Evolutionary conservation across 2,113 vertebrate genomes (phyloP).

Genomic region (Riparia riparia): DNA sequence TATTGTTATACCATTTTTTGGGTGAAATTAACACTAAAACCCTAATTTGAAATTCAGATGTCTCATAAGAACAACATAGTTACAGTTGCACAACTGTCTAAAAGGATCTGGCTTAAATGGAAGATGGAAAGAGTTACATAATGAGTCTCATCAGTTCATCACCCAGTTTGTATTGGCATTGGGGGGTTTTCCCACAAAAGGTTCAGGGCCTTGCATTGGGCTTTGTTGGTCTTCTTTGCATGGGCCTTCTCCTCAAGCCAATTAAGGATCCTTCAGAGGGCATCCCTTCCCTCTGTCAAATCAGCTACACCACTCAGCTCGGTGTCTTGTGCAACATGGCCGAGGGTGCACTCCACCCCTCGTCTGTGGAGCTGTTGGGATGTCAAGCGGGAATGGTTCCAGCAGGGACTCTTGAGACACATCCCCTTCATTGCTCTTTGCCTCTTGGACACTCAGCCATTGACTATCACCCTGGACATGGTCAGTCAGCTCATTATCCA

Average conservation of each 20-base stretch:
- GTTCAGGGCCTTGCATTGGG: background rate
- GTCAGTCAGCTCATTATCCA: background rate
- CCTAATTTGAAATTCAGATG: background rate
- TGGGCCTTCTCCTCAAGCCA: background rate
- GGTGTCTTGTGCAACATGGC: background rate
- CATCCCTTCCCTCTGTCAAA: background rate
- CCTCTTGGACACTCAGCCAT: background rate
- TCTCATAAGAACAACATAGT: background rate
- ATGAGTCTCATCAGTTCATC: background rate
- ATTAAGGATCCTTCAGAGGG: background rate
- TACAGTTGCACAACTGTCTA: background rate
- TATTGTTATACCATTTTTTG: background rate
- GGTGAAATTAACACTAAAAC: background rate
- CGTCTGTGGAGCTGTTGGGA: background rate
- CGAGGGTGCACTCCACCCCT: background rate
- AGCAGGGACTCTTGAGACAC: background rate
- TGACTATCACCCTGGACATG: background rate
- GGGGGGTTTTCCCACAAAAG: fast-evolving
- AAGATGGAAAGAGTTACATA: background rate
- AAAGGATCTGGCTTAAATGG: background rate
- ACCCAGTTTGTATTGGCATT: background rate
- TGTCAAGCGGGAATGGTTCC: background rate
- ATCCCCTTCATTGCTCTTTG: background rate
- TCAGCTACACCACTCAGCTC: background rate
- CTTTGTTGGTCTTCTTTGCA: background rate